A percentile compares a stretch with the other conserved stretches of the same genome.
Evolutionary conservation across 2,888 invertebrate genomes (phyloP).

Genomic region (Druceiella hillmani): DNA sequence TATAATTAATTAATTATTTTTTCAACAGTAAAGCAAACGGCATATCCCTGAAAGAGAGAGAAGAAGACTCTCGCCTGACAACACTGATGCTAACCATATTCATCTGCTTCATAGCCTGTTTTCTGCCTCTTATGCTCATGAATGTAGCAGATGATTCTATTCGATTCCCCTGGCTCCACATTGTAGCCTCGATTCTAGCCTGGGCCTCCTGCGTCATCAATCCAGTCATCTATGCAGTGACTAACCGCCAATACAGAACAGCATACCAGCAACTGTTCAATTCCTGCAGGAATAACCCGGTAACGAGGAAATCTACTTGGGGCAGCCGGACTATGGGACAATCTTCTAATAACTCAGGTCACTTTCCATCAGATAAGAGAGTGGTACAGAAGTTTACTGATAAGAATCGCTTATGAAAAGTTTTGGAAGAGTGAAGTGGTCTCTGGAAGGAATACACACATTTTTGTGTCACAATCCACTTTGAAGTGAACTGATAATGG

Average conservation of each 20-base stretch:
- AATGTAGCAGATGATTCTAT: constrained; percentile 82
- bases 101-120: constrained; percentile 78
- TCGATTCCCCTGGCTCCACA: constrained; percentile 68
- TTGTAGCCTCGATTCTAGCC: constrained; percentile 78
- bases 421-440: no score
- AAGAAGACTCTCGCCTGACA: constrained; percentile 76
- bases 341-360: constrained; percentile 41
- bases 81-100: constrained; percentile 85
- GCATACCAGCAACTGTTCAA: constrained; percentile 54
- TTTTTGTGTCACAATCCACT: no score
- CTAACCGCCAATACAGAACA: constrained; percentile 74
- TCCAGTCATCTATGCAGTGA: constrained; percentile 86
- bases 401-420: no score
- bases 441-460: no score
- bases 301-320: constrained; percentile 38
- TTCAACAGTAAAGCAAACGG: constrained; percentile 44
- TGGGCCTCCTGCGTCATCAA: constrained; percentile 90
- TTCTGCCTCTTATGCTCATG: constrained; percentile 82
- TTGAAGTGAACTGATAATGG: no score
- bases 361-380: no score
- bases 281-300: constrained; percentile 36
- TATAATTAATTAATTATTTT: no score
- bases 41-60: constrained; percentile 45
- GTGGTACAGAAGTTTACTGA: no score
- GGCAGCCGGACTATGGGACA: constrained; percentile 46